Conservation (phyloP, 2,113 vertebrate genomes). For the Podiceps cristatus region DNA sequence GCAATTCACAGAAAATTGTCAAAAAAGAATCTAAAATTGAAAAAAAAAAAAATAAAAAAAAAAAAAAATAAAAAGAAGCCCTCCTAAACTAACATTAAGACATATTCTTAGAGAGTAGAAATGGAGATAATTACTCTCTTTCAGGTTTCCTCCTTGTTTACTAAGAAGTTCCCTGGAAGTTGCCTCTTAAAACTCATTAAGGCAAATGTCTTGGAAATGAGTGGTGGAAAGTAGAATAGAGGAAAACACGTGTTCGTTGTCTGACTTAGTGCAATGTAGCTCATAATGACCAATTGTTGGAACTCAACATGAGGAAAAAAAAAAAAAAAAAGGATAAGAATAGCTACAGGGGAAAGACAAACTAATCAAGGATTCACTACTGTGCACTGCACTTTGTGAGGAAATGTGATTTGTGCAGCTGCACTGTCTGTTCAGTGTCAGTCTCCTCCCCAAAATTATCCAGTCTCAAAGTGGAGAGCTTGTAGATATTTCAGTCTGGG, state of each 20-base stretch:
- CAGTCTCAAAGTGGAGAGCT: background rate
- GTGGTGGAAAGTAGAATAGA: background rate
- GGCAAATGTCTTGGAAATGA: background rate
- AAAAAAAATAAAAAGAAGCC: background rate
- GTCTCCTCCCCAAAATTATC: background rate
- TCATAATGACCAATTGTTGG: background rate
- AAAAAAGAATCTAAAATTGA: background rate
- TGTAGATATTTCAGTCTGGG: background rate
- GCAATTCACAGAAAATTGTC: background rate
- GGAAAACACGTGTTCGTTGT: background rate
- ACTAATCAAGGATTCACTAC: background rate
- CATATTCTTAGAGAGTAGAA: background rate
- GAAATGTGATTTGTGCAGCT: background rate
- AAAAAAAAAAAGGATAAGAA: background rate
- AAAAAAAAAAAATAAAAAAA: background rate
- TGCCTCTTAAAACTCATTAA: background rate
- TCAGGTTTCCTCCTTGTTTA: background rate
- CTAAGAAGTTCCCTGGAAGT: background rate
- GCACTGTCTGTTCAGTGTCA: background rate
- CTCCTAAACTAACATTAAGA: background rate
- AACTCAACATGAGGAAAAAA: background rate
- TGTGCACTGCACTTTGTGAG: background rate
- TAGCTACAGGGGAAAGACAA: background rate
- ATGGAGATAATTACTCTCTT: background rate
- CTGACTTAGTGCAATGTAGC: background rate